Percentiles rank a stretch among this genome's conserved stretches.
Conservation (phyloP, 2,797 vertebrate species). For the Podarcis siculus region DNA sequence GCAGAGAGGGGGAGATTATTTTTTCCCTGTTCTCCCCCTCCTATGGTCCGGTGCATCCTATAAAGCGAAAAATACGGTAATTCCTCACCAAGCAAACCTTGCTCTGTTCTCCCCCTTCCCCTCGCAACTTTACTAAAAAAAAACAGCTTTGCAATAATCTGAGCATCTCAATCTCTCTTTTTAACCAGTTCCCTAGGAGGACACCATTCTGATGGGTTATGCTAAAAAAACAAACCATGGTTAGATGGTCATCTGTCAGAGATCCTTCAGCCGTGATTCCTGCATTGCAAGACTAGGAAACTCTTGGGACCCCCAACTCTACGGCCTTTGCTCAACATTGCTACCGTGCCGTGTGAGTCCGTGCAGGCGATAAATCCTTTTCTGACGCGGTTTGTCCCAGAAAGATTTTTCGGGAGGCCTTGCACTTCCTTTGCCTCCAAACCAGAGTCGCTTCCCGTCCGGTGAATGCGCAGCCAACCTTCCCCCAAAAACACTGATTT, state of each 20-base stretch:
- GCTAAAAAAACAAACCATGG: neutral
- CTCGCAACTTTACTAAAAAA: neutral
- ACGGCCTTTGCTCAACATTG: neutral
- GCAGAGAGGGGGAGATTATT: too few relatives aligned
- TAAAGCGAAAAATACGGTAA: too few relatives aligned
- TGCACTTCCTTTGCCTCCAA: constrained; percentile 25
- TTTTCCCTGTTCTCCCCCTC: too few relatives aligned
- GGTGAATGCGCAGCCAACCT: constrained; percentile 75
- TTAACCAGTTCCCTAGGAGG: too few relatives aligned
- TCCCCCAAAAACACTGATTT: constrained; percentile 99
- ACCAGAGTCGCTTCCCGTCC: neutral
- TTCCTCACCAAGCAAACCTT: neutral
- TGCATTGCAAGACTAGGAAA: too few relatives aligned
- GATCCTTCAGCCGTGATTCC: too few relatives aligned
- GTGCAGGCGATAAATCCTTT: neutral
- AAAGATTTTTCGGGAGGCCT: neutral
- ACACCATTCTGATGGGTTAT: neutral
- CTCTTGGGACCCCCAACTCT: too few relatives aligned
- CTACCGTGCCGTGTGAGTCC: rapidly evolving
- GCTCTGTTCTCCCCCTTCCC: neutral
- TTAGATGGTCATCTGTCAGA: too few relatives aligned
- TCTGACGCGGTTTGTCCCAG: neutral
- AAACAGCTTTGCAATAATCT: too few relatives aligned
- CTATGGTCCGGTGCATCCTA: too few relatives aligned
- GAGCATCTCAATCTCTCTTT: too few relatives aligned